These are phyloP conservation scores for Pachypsylla venusta DNA, from an alignment of 1,140 invertebrate genomes.

Conservation along the genomic window DNA sequence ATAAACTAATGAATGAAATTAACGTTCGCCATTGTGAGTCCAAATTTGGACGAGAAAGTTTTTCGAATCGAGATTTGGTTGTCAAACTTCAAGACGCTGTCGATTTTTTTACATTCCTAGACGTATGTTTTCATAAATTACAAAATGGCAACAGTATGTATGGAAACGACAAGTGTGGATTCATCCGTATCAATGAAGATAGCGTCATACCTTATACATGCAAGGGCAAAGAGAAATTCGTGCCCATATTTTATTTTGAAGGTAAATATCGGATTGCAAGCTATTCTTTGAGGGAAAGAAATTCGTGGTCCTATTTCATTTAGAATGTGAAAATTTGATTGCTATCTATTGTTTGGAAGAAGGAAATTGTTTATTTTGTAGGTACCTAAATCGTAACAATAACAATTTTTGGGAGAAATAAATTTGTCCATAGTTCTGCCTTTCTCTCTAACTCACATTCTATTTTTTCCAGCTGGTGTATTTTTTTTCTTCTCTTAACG, in stretches of 20 bases:
- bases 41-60: conserved; percentile 76
- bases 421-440: too few relatives aligned
- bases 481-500: too few relatives aligned
- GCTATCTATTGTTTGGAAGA: too few relatives aligned
- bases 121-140: conserved; percentile 72
- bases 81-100: conserved; percentile 71
- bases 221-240: conserved; percentile 65
- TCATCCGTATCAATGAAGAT: conserved; percentile 85
- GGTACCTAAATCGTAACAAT: too few relatives aligned
- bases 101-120: conserved; percentile 80
- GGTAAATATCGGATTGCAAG: too few relatives aligned
- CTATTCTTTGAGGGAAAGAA: too few relatives aligned
- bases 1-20: conserved; percentile 80
- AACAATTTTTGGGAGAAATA: too few relatives aligned
- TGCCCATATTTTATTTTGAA: conserved; percentile 88
- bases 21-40: conserved; percentile 82
- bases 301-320: too few relatives aligned
- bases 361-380: too few relatives aligned
- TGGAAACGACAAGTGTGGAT: conserved; percentile 69
- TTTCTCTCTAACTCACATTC: too few relatives aligned
- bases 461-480: too few relatives aligned
- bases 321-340: too few relatives aligned
- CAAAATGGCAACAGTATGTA: conserved; percentile 42
- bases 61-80: conserved; percentile 76
- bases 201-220: conserved; percentile 86